phyloP scores from a whole-genome alignment of 1,140 invertebrate genomes.

The Glomeris maerens region DNA sequence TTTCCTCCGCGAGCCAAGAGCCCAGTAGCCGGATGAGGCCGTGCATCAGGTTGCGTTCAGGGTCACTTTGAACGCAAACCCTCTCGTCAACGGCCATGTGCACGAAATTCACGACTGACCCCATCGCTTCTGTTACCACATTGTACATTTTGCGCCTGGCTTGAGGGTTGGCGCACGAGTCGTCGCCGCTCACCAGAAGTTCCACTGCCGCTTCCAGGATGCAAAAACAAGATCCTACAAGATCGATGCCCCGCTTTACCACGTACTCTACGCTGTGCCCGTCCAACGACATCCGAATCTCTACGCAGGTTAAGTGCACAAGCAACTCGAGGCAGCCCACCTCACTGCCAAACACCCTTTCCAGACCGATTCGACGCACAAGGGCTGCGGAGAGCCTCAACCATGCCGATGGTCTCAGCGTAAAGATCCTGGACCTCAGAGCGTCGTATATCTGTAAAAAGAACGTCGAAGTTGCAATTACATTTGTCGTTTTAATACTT shows the following conservation, averaged over 20 bases:
- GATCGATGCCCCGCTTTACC: constrained; percentile 44
- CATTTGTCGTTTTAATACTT: too few species aligned
- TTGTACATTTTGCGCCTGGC: constrained; percentile 78
- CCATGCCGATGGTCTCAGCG: constrained; percentile 54
- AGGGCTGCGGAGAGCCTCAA: constrained; percentile 56
- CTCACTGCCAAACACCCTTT: constrained; percentile 50
- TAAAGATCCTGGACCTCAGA: constrained; percentile 72
- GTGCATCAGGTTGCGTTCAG: constrained; percentile 55
- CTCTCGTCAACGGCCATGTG: constrained; percentile 17
- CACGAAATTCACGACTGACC: constrained; percentile 59
- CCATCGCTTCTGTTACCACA: constrained; percentile 76
- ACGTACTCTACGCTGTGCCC: constrained; percentile 60
- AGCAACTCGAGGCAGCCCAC: constrained; percentile 50
- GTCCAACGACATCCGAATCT: constrained; percentile 82
- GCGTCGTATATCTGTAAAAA: constrained; percentile 70
- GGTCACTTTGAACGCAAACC: not conserved
- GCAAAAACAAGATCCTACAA: constrained; percentile 66
- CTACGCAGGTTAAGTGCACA: constrained; percentile 73
- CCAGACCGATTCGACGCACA: constrained; percentile 20
- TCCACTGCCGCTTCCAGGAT: constrained; percentile 65
- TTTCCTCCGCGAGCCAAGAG: constrained; percentile 81
- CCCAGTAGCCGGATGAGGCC: constrained; percentile 67
- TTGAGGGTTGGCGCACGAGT: constrained; percentile 55
- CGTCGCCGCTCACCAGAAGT: constrained; percentile 58
- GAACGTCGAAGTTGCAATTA: too few species aligned